A percentile compares a stretch with the other conserved stretches of the same genome.
Conservation (phyloP, 2,797 vertebrate species). For the Spondyliosoma cantharus region DNA sequence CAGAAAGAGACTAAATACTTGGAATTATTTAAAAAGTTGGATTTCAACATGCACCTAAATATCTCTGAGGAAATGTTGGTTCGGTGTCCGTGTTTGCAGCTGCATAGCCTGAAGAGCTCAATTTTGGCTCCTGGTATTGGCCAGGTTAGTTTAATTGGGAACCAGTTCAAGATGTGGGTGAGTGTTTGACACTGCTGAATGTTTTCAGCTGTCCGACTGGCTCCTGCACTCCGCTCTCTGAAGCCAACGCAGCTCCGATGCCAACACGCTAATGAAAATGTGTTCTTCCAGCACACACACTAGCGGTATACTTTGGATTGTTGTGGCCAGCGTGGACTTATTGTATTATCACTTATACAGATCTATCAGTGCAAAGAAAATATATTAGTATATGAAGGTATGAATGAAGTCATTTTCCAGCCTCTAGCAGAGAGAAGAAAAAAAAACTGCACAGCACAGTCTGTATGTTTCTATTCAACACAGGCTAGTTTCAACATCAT, state of each 20-base stretch:
- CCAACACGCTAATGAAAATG: too few relatives aligned
- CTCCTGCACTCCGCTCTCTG: background rate
- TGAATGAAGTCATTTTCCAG: background rate
- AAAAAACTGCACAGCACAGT: background rate
- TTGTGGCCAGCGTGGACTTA: background rate
- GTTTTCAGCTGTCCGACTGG: background rate
- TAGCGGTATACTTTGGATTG: background rate
- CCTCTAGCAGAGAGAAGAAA: background rate
- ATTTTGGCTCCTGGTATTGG: background rate
- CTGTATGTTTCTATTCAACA: background rate
- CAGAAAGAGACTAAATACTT: too few relatives aligned
- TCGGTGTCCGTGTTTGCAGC: background rate
- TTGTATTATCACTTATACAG: too few relatives aligned
- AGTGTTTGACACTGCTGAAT: background rate
- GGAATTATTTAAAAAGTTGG: background rate
- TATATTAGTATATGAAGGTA: background rate
- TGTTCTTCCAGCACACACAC: background rate
- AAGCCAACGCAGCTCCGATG: too few relatives aligned
- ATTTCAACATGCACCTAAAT: background rate
- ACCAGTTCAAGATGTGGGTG: conserved; percentile 2
- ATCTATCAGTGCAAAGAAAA: background rate
- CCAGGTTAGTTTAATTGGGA: conserved; percentile 2
- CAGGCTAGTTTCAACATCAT: background rate
- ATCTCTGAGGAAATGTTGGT: background rate
- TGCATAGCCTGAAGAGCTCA: background rate